These are phyloP conservation scores for Hylaeus anthracinus DNA, from an alignment of 1,140 invertebrate genomes.

Conservation along the genomic window DNA sequence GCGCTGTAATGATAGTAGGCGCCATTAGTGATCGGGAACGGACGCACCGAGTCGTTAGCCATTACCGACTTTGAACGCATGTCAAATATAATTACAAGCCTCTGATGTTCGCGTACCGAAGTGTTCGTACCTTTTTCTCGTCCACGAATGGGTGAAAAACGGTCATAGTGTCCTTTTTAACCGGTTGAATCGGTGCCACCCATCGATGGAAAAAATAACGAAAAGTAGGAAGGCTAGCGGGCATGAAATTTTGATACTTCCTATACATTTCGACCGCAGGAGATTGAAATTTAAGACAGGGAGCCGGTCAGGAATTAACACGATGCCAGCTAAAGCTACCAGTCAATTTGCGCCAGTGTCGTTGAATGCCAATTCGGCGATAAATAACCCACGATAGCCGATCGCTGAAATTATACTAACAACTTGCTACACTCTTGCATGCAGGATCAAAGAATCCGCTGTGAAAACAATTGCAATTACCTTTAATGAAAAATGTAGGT, in stretches of 20 bases:
- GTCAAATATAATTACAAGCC: constrained; percentile 7
- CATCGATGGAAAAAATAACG: constrained; percentile 9
- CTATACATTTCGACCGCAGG: constrained; percentile 31
- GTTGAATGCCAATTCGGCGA: constrained; percentile 42
- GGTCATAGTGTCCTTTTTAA: not conserved
- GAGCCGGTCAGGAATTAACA: constrained; percentile 38
- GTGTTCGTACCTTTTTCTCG: not conserved
- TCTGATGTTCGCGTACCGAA: not conserved
- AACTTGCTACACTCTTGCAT: not conserved
- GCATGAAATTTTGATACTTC: constrained; percentile 43
- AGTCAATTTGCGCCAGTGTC: constrained; percentile 56
- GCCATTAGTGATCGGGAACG: not conserved
- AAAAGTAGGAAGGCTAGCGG: constrained; percentile 8
- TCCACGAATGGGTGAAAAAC: not conserved
- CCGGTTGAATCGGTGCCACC: not conserved
- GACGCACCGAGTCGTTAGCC: not conserved
- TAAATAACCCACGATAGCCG: constrained; percentile 44
- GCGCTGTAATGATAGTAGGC: not conserved
- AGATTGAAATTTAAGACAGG: constrained; percentile 50
- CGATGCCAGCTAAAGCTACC: constrained; percentile 32
- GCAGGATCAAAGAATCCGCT: not conserved
- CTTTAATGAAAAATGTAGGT: too few relatives aligned
- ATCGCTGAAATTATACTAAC: constrained; percentile 47
- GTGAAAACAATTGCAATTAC: not conserved
- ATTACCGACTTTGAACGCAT: not conserved